Percentiles rank a stretch among this genome's conserved stretches.
Conservation (phyloP, 2,113 vertebrate species). For the Anser cygnoides region DNA sequence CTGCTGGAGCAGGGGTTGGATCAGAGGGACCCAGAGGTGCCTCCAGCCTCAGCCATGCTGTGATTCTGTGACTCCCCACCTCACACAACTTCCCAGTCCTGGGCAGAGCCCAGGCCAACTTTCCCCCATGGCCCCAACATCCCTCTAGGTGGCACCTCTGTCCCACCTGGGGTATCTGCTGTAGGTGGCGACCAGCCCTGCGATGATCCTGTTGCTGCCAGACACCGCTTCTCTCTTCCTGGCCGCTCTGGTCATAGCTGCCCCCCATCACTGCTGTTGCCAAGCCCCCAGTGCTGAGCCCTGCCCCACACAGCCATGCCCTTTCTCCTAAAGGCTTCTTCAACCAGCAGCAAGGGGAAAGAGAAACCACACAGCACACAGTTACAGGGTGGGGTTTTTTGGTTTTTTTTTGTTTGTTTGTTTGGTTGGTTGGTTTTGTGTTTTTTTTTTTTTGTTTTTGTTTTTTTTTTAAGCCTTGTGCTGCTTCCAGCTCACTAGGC, state of each 20-base stretch:
- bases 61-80: no score
- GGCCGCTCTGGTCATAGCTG: background rate
- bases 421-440: no score
- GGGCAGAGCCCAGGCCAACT: background rate
- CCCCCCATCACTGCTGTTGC: background rate
- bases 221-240: background rate
- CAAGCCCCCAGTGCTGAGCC: accelerated
- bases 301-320: background rate
- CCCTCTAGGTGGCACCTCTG: no score
- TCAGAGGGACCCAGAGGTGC: no score
- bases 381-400: background rate
- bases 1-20: no score
- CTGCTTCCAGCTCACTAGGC: background rate
- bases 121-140: background rate
- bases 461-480: background rate
- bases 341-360: accelerated
- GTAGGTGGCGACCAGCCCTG: background rate
- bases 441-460: background rate
- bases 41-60: no score
- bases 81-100: background rate
- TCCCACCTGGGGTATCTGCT: background rate
- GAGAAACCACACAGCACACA: background rate
- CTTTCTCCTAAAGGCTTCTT: background rate
- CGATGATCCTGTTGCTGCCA: background rate
- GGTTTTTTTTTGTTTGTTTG: no score